Evolutionary conservation across 2,797 vertebrate species (phyloP).

Genomic region (Tachyglossus aculeatus): DNA sequence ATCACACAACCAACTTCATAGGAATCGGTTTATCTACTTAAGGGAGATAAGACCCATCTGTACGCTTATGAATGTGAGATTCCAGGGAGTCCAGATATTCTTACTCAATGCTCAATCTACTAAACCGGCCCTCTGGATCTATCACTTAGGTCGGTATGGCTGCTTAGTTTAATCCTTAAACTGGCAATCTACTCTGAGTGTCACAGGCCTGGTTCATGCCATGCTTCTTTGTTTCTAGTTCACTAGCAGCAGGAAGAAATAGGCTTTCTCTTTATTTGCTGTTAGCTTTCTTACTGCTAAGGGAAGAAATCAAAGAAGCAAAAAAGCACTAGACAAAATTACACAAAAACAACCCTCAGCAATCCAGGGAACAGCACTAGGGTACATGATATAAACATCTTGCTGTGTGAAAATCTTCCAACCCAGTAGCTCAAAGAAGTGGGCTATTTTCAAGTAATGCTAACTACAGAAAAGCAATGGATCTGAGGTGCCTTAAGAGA

Average conservation of each 20-base stretch:
- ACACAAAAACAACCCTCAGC: too few relatives aligned
- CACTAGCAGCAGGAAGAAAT: background rate
- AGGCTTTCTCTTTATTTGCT: background rate
- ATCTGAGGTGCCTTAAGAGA: too few relatives aligned
- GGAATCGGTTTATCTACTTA: background rate
- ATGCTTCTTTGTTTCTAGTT: background rate
- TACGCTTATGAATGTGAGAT: background rate
- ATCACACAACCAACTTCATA: background rate
- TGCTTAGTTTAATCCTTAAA: background rate
- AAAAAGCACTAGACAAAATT: background rate
- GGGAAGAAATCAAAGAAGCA: background rate
- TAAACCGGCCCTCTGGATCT: background rate
- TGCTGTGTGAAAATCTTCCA: too few relatives aligned
- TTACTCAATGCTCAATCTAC: background rate
- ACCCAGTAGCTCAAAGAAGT: too few relatives aligned
- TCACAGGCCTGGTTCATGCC: background rate
- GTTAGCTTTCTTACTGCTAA: background rate
- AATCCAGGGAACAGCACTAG: too few relatives aligned
- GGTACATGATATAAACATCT: too few relatives aligned
- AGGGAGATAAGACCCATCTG: background rate
- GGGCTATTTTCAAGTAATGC: too few relatives aligned
- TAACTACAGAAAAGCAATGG: too few relatives aligned
- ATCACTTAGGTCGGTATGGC: background rate
- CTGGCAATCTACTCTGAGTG: background rate
- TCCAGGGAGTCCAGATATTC: background rate